These are phyloP conservation scores for Coracopsis vasa DNA, from an alignment of 2,113 vertebrate genomes.

Conservation along the genomic window DNA sequence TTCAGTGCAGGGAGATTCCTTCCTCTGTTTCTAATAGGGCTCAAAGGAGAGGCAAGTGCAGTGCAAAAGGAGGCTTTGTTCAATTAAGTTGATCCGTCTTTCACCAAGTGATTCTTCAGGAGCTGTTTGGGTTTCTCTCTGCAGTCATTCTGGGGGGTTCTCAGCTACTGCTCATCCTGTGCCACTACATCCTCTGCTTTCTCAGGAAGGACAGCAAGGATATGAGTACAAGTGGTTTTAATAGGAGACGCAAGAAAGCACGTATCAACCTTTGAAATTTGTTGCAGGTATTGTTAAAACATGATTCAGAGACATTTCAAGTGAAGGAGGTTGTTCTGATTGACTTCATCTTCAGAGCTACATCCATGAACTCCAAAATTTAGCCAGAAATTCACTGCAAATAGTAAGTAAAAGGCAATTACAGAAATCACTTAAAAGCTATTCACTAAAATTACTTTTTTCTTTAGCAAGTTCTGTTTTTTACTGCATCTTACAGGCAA, in stretches of 20 bases:
- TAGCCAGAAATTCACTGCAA: neutral
- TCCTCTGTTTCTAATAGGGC: neutral
- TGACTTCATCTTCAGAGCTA: neutral
- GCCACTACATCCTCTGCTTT: neutral
- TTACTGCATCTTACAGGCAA: neutral
- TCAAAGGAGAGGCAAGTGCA: neutral
- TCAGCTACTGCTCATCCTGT: neutral
- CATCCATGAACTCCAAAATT: neutral
- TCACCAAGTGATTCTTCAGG: neutral
- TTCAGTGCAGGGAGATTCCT: accelerated
- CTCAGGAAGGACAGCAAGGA: neutral
- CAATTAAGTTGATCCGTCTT: neutral
- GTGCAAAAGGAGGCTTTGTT: neutral
- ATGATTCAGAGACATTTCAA: neutral
- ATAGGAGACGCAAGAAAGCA: neutral
- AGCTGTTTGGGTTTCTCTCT: neutral
- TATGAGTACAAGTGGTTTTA: neutral
- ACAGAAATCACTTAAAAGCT: neutral
- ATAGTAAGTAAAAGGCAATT: neutral
- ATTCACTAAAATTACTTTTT: neutral
- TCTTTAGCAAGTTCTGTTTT: neutral
- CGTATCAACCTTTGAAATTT: neutral
- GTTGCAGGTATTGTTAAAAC: neutral
- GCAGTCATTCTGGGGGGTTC: neutral
- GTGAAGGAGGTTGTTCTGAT: neutral